A percentile compares a stretch with the other conserved stretches of the same genome.
Evolutionary conservation across 1,140 invertebrate species (phyloP).

Genomic region (Bombus confusus): DNA sequence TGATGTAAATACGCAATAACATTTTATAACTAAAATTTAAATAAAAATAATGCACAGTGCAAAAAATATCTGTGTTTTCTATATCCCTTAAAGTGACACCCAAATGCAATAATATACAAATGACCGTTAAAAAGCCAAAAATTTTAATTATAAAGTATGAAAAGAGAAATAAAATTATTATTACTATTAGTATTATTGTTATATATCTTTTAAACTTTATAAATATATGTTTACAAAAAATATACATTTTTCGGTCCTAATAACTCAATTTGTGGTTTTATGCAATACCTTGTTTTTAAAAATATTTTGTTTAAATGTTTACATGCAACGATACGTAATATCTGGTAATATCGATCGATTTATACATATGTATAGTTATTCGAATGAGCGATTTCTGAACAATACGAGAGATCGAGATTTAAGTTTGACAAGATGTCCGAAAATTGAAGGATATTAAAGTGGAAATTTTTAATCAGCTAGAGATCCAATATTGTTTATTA

Average conservation of each 20-base stretch:
- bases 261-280: not conserved
- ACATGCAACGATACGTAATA: not conserved
- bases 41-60: slow-evolving; percentile 30
- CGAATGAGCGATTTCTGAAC: not conserved
- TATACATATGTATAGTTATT: not conserved
- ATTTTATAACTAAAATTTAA: slow-evolving; percentile 47
- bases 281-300: not conserved
- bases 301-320: not conserved
- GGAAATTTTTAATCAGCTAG: slow-evolving; percentile 35
- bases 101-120: too few species aligned
- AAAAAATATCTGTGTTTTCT: not conserved
- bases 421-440: slow-evolving; percentile 60
- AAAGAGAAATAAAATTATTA: too few species aligned
- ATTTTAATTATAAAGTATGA: too few species aligned
- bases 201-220: not conserved
- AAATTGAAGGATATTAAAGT: slow-evolving; percentile 47
- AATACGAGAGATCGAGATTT: slow-evolving; percentile 41
- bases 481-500: slow-evolving; percentile 18
- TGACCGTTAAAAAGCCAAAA: too few species aligned
- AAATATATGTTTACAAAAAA: not conserved
- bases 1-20: slow-evolving; percentile 41
- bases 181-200: too few species aligned
- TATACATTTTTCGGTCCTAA: not conserved
- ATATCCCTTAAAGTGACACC: not conserved
- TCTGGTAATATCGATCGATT: slow-evolving; percentile 14